Base-by-base conservation (phyloP, 2,888 invertebrate genomes). In the Diarsia brunnea region DNA sequence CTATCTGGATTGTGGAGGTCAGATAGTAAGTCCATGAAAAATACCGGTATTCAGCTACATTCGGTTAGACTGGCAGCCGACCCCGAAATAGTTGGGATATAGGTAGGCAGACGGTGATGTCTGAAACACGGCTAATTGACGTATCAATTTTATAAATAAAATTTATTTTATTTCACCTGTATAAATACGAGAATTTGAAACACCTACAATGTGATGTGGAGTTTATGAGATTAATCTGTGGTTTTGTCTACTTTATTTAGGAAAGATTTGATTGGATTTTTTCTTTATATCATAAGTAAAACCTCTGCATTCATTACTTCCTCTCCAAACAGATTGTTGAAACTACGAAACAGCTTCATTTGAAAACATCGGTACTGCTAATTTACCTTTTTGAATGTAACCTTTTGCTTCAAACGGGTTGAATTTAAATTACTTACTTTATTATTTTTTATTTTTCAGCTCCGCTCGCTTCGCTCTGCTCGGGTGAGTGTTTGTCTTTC, bases 401-500 rank as follows among this genome's bases (percentile, higher is more conserved):
- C 55, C 67, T 77, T 58, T 38, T 58, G 61, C 49, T 73, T 63
- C 61, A 73, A 81, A 68, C 84, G 70, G 63, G 77, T 77, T 72
- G 78, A 81, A 78, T 84, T 73, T 84, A 81, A 81, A 84, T 84
- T 73, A 66, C 69, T 67, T 51, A 73, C 65, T 84, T 84, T 79
- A 70, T 80, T 73, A 60, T 84, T 69, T 78, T 78, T 83, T 58
- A 71, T 82, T 84, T 84, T 75, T 61, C 24, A 72, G 63, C 60
- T 77, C 27, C 27, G 49, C 55, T 71, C 45, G 58, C 75, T 79
- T 60, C n/a, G 68, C 81, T 77, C 43, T 61, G 73, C 63, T 69
- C 73, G 47, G 73, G 69, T 43, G 75, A 84, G 65, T 84, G 84
- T 84, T 84, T 84, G 78, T 75, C 84, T 84, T 84, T 84, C 84